Base-by-base conservation (phyloP, 2,113 vertebrate genomes). In the Channa maculata region DNA sequence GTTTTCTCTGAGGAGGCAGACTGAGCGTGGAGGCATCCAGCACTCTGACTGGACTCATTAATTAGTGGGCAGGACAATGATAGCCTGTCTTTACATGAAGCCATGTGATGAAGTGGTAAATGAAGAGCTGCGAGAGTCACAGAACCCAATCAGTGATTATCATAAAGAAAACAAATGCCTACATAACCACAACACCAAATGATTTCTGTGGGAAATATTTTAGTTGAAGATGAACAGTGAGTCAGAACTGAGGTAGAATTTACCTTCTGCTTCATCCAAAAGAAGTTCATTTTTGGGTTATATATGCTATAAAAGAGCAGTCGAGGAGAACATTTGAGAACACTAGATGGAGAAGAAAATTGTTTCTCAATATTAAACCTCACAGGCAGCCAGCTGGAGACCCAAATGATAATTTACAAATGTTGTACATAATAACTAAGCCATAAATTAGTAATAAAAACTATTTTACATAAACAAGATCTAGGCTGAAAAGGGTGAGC, bases 21-120 rank as follows among this genome's bases (percentile, higher is more conserved):
- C 13, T 9, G 65, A 71, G 62, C 14, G 70, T 86, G 80, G 45
- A 82, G 84, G 71, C 77, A 71, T 82, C 78, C 84, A 59, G 79
- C 53, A 0, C 69, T 72, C 79, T 77, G 74, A 83, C 79, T 37
- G 60, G 85, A 77, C 85, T 91, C 68, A 6, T 71, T 86, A 86
- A 91, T 89, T 86, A 87, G 73, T 7, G 65, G 75, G 81, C 81
- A 64, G 75, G 67, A 87, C 79, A 89, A 82, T 71, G 76, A 87
- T 57, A 37, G 85, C 63, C 83, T 80, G 82, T 88, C 79, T 88
- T 83, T 69, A 77, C 68, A 63, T 59, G 60, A 46, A 44, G 8
- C 38, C 62, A 10, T 15, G 70, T 24, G 74, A 80, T 43, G 53
- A 33, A 15, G 10, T 37, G 74, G 58, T 68, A 79, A 79, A 81